These are phyloP conservation scores for Papilio xuthus DNA, from an alignment of 1,140 invertebrate species.

Conservation along the genomic window DNA sequence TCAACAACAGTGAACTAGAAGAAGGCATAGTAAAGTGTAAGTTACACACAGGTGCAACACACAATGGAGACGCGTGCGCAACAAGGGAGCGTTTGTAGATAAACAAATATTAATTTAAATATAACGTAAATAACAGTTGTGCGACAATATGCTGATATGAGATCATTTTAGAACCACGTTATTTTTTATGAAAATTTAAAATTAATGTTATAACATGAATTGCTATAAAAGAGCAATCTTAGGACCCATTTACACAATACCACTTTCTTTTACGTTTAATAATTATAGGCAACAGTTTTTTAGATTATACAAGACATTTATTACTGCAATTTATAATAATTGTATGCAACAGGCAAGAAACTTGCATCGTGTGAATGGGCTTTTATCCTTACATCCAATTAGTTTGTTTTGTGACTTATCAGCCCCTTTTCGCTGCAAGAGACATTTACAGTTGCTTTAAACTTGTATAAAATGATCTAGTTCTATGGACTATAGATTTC, in stretches of 20 bases:
- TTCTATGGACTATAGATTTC: neutral
- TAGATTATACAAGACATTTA: too few relatives aligned
- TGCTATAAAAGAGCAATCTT: neutral
- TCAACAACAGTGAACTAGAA: neutral
- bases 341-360: too few relatives aligned
- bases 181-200: neutral
- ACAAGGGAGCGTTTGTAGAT: neutral
- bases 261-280: too few relatives aligned
- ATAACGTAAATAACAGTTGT: neutral
- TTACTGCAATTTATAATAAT: too few relatives aligned
- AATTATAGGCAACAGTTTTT: too few relatives aligned
- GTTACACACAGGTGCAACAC: conserved; percentile 14
- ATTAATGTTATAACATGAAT: neutral
- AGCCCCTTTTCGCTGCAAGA: too few relatives aligned
- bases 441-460: neutral
- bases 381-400: neutral
- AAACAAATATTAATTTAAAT: conserved; percentile 15
- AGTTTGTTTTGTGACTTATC: too few relatives aligned
- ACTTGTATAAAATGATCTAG: neutral
- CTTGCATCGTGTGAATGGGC: too few relatives aligned
- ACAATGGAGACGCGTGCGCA: conserved; percentile 19
- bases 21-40: neutral
- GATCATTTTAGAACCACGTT: neutral
- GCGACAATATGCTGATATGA: neutral
- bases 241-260: too few relatives aligned